These are phyloP conservation scores for Pachypanchax playfairii DNA, from an alignment of 2,113 vertebrate species.

Conservation along the genomic window DNA sequence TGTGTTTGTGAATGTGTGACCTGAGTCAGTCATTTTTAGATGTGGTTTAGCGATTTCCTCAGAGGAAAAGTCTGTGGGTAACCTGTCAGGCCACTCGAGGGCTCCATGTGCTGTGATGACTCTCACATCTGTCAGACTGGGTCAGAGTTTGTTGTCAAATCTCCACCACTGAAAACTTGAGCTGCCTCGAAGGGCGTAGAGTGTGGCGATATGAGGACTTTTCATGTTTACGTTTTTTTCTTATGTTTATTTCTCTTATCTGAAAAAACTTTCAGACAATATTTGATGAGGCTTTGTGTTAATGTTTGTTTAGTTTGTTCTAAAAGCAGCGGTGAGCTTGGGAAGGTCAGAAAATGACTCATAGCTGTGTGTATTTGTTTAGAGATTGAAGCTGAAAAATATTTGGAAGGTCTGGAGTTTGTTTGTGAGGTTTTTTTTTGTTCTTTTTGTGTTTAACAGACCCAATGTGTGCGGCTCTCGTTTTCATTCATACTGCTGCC, in stretches of 20 bases:
- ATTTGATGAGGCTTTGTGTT: conserved; percentile 43
- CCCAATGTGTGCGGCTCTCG: conserved; percentile 98
- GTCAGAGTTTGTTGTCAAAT: conserved; percentile 49
- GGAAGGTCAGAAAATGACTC: conserved; percentile 41
- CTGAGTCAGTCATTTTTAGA: conserved; percentile 47
- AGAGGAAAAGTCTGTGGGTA: conserved; percentile 58
- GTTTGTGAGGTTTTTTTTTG: conserved; percentile 45
- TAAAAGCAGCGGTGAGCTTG: conserved; percentile 38
- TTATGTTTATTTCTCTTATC: background rate
- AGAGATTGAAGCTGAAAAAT: conserved; percentile 35
- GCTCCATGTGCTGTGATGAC: conserved; percentile 54
- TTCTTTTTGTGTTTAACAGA: conserved; percentile 72
- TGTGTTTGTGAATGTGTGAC: conserved; percentile 41
- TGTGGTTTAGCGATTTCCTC: conserved; percentile 67
- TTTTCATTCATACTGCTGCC: conserved; percentile 98
- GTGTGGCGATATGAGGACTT: conserved; percentile 1
- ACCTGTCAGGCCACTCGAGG: conserved; percentile 55
- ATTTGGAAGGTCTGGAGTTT: conserved; percentile 39
- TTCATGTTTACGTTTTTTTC: conserved; percentile 10
- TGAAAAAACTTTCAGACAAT: conserved; percentile 50
- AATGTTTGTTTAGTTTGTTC: conserved; percentile 51
- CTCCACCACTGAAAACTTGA: conserved; percentile 16
- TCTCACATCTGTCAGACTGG: conserved; percentile 67
- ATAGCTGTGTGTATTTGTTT: conserved; percentile 49
- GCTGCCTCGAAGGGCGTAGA: conserved; percentile 4